These are phyloP conservation scores for Glomeris maerens DNA, from an alignment of 1,140 invertebrate species.

Conservation along the genomic window DNA sequence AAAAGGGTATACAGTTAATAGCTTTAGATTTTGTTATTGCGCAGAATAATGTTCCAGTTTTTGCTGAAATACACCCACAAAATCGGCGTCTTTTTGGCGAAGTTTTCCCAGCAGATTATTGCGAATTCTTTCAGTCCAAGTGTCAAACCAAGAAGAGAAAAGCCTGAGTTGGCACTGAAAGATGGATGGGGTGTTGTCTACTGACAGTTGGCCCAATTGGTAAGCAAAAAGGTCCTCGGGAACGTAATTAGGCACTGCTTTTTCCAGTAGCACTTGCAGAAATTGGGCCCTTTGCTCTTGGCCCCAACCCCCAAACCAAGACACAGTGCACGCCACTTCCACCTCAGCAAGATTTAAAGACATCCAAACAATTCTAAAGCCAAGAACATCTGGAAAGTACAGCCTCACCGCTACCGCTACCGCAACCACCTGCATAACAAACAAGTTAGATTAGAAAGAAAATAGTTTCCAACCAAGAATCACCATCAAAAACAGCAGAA, in stretches of 20 bases:
- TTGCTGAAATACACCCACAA: neutral
- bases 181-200: neutral
- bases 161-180: neutral
- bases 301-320: neutral
- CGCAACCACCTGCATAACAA: too few relatives aligned
- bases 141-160: slow-evolving; percentile 5
- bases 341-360: neutral
- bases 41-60: neutral
- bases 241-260: neutral
- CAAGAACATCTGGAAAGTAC: too few relatives aligned
- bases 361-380: too few relatives aligned
- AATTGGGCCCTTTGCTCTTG: neutral
- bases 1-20: too few relatives aligned
- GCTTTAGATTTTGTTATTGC: neutral
- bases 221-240: neutral
- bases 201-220: neutral
- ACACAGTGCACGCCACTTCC: neutral
- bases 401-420: too few relatives aligned
- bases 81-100: neutral
- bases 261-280: neutral
- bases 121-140: neutral
- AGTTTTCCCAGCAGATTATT: neutral
- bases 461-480: too few relatives aligned
- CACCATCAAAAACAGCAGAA: too few relatives aligned
- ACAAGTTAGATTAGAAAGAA: too few relatives aligned